phyloP scores from a whole-genome alignment of 2,113 vertebrate genomes.

The Laterallus jamaicensis region DNA sequence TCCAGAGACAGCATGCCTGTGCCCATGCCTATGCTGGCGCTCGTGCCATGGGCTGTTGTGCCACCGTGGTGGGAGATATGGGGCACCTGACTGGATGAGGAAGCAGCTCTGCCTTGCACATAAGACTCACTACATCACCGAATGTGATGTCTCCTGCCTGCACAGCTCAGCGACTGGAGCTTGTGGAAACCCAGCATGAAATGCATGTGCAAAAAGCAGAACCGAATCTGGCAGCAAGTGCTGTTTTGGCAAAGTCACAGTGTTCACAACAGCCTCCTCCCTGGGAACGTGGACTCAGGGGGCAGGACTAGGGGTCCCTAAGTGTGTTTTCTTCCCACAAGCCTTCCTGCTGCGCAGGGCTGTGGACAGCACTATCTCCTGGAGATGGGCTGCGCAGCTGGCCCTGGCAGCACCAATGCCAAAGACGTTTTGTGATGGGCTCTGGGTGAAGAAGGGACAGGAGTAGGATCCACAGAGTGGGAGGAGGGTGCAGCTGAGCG shows the following conservation, averaged over 20 bases:
- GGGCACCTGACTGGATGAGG: background rate
- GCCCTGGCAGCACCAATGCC: fast-evolving
- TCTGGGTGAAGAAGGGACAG: background rate
- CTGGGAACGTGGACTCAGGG: fast-evolving
- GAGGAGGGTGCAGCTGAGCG: background rate
- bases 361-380: background rate
- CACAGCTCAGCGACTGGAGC: background rate
- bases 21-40: background rate
- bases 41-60: background rate
- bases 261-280: background rate
- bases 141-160: background rate
- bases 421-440: background rate
- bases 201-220: background rate
- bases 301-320: background rate
- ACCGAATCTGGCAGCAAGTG: background rate
- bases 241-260: background rate
- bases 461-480: background rate
- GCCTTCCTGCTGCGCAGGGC: background rate
- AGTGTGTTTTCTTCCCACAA: background rate
- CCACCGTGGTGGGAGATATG: fast-evolving
- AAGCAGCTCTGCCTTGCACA: background rate
- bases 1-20: background rate
- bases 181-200: background rate
- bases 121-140: background rate
- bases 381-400: fast-evolving